These are phyloP conservation scores for Lithophane socia DNA, from an alignment of 2,888 invertebrate species.

Conservation along the genomic window DNA sequence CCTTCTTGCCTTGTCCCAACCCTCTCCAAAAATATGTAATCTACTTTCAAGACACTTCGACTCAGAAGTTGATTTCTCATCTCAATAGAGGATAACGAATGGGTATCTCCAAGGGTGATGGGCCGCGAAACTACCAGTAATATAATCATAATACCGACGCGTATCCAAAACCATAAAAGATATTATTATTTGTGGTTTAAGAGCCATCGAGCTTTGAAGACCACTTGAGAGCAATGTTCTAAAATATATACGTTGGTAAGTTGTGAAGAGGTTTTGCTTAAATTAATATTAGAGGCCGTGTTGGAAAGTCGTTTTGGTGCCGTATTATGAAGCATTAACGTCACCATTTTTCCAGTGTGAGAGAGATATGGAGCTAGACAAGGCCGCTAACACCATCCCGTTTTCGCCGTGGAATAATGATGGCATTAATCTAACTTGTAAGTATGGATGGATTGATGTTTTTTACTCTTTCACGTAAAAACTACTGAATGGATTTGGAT, in stretches of 20 bases:
- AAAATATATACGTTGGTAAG: constrained; percentile 21
- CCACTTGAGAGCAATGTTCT: constrained; percentile 19
- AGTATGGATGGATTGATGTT: too few relatives aligned
- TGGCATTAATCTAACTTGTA: too few relatives aligned
- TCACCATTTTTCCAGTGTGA: too few relatives aligned
- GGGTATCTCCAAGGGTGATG: constrained; percentile 27
- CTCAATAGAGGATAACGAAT: constrained; percentile 51
- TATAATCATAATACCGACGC: constrained; percentile 50
- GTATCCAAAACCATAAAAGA: constrained; percentile 55
- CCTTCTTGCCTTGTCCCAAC: background rate
- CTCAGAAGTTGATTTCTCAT: constrained; percentile 49
- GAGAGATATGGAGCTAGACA: too few relatives aligned
- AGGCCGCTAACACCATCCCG: too few relatives aligned
- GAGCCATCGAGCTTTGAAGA: constrained; percentile 34
- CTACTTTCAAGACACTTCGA: constrained; percentile 26
- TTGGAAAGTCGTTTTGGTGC: background rate
- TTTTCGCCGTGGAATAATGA: too few relatives aligned
- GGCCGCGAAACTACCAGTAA: constrained; percentile 47
- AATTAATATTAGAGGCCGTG: constrained; percentile 8
- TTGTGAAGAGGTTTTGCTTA: constrained; percentile 14
- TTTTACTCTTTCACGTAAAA: too few relatives aligned
- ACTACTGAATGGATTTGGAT: too few relatives aligned
- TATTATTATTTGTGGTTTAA: constrained; percentile 41
- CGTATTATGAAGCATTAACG: too few relatives aligned
- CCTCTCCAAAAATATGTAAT: constrained; percentile 36